Conservation (phyloP, 2,113 vertebrate genomes). For the Leptobrachium leishanense region DNA sequence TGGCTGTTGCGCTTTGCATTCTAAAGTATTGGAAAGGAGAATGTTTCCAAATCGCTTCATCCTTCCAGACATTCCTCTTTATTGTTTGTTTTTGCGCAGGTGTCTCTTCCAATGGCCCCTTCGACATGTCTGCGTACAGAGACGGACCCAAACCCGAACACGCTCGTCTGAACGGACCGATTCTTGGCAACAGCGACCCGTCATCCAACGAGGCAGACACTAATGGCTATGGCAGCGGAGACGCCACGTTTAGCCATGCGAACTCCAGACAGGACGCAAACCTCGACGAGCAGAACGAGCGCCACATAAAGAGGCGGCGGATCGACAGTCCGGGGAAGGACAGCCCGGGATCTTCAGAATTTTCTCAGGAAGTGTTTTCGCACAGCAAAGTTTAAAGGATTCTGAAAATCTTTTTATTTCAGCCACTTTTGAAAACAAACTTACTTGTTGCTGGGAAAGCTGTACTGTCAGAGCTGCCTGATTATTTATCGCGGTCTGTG, state of each 20-base stretch:
- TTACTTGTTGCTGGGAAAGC: not conserved
- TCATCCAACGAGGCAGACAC: conserved; percentile 71
- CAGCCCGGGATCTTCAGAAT: conserved; percentile 66
- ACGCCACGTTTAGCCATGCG: conserved; percentile 65
- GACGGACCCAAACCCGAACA: conserved; percentile 71
- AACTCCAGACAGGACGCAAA: conserved; percentile 56
- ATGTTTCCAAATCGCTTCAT: too few species aligned
- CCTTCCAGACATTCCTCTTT: not conserved
- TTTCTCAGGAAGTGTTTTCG: conserved; percentile 65
- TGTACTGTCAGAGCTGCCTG: conserved; percentile 29
- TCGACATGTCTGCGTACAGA: conserved; percentile 55
- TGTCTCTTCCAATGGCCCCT: conserved; percentile 69
- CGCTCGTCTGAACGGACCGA: conserved; percentile 75
- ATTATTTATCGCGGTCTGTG: conserved; percentile 31
- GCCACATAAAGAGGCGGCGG: conserved; percentile 73
- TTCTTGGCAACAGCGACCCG: conserved; percentile 59
- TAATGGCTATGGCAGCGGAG: conserved; percentile 76
- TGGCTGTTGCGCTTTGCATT: too few species aligned
- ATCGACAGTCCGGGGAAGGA: conserved; percentile 71
- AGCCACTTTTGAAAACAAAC: conserved; percentile 33
- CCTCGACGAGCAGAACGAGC: conserved; percentile 70
- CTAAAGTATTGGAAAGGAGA: too few species aligned
- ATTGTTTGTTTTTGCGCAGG: conserved; percentile 61
- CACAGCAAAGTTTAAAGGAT: conserved; percentile 68
- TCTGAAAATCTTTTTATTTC: conserved; percentile 57